These are phyloP conservation scores for Agrochola lota DNA, from an alignment of 2,888 invertebrate species.

Conservation along the genomic window DNA sequence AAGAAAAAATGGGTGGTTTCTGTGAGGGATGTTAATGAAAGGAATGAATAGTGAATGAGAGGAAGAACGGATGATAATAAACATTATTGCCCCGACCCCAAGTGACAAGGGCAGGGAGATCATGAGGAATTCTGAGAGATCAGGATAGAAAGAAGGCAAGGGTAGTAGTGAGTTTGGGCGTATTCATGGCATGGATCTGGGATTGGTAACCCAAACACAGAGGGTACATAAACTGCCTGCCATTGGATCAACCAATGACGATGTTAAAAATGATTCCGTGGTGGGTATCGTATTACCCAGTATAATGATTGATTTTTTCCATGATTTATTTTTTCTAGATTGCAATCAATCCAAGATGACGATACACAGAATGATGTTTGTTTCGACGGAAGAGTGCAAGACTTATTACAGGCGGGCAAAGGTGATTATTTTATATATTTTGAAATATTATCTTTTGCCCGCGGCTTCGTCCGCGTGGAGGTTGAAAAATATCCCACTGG, in stretches of 20 bases:
- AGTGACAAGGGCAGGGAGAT: neutral
- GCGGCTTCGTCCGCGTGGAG: too few species aligned
- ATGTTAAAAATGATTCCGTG: neutral
- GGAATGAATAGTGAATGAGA: neutral
- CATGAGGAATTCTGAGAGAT: constrained; percentile 22
- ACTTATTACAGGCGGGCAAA: constrained; percentile 71
- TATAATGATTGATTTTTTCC: too few species aligned
- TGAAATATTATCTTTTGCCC: too few species aligned
- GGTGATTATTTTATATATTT: constrained; percentile 52
- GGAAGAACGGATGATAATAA: too few species aligned
- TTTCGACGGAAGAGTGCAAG: constrained; percentile 68
- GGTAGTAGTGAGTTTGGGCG: neutral
- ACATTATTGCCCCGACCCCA: too few species aligned
- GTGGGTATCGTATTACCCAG: too few species aligned
- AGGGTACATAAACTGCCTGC: neutral
- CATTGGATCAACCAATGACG: neutral
- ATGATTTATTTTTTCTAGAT: constrained; percentile 64
- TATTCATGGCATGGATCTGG: neutral
- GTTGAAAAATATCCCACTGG: too few species aligned
- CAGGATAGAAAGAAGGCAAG: neutral
- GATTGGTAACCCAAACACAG: neutral
- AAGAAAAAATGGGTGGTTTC: neutral
- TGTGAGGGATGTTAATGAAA: neutral
- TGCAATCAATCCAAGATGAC: constrained; percentile 69
- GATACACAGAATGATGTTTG: constrained; percentile 72